These are phyloP conservation scores for Myanophis thanlyinensis DNA, from an alignment of 2,113 vertebrate genomes.

Conservation along the genomic window DNA sequence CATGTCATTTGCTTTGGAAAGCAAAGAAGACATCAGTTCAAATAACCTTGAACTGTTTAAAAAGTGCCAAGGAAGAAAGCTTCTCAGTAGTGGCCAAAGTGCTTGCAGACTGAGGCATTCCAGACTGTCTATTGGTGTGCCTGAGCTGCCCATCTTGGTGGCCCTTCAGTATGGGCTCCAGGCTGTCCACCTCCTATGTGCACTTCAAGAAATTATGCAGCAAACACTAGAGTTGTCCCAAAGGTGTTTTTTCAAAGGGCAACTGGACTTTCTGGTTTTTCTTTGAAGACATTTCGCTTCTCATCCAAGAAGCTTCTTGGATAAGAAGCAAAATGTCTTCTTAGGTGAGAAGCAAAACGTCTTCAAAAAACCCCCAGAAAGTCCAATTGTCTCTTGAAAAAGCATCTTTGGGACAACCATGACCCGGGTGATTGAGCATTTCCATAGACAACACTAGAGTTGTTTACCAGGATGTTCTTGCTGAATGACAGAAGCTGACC, in stretches of 20 bases:
- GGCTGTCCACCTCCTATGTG: neutral
- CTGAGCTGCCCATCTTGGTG: neutral
- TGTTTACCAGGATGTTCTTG: neutral
- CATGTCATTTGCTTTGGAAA: neutral
- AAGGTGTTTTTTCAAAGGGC: no score
- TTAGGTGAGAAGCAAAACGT: no score
- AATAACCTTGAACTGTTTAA: neutral
- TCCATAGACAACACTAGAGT: neutral
- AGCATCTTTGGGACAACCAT: no score
- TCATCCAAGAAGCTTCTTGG: no score
- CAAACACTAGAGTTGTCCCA: neutral
- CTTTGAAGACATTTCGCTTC: no score
- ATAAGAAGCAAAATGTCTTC: no score
- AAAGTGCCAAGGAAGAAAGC: neutral
- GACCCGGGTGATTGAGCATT: no score
- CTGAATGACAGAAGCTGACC: neutral
- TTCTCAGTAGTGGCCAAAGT: neutral
- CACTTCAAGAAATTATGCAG: neutral
- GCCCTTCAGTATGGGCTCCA: neutral
- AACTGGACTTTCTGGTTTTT: no score
- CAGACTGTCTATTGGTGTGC: neutral
- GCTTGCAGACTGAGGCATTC: neutral
- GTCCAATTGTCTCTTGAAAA: no score
- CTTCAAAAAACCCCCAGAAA: no score
- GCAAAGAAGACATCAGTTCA: neutral